Evolutionary conservation across 2,113 vertebrate species (phyloP), one percentile per base, ranked within the genome.

Genomic region (Bagarius yarrelli): DNA sequence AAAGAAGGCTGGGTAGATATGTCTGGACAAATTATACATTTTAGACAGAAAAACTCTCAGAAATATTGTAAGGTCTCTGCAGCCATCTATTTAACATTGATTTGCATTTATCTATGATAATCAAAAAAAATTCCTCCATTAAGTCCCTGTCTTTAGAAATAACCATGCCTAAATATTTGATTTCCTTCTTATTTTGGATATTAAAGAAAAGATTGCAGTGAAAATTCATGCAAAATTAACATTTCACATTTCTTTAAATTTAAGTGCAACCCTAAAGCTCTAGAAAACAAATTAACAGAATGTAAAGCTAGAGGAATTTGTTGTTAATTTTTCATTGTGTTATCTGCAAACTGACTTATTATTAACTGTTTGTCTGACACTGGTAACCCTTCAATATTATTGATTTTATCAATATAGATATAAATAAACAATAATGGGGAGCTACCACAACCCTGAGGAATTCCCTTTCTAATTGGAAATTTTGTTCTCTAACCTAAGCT

Each of bases 11-110:
- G 50, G 76, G 12, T 78, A 55, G 4, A 70, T 80, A 0, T 40
- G 18, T 70, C 76, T 57, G 47, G 59, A 77, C 36, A 76, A 13
- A 36, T 21, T 34, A 32, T 52, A 13, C 74, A 76, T 21, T 57
- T 59, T 53, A 71, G 55, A 52, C 12, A 52, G 4, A 52, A 52
- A 15, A 52, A 52, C 50, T 11, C 50, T 52, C 16, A 12, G 13
- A 52, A 52, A 57, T 9, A 57, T 57, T n/a, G 14, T n/a, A 12
- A 14, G 56, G n/a, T 15, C 50, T 52, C 50, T 52, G 50, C 14
- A 52, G 50, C 50, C 50, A 52, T 52, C 50, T 52, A 52, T 52
- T 52, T 11, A 52, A 15, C 11, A 14, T 50, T 1, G 8, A 52
- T 52, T 52, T 52, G 16, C 50, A 52, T 52, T 16, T 52, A 52